Conservation (phyloP, 2,888 invertebrate genomes). For the Piscicola geometra region DNA sequence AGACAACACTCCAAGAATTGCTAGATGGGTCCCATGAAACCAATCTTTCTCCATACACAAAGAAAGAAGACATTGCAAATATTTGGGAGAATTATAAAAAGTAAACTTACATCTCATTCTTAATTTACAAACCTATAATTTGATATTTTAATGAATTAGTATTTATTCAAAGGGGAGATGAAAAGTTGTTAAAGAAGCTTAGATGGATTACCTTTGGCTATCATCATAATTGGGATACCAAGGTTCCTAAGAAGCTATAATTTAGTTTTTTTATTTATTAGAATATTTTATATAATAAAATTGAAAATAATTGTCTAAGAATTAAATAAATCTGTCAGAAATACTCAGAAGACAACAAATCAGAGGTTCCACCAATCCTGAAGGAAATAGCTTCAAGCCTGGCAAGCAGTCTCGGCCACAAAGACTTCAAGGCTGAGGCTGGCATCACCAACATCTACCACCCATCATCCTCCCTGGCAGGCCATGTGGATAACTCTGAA, state of each 20-base stretch:
- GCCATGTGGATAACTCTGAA: constrained; percentile 93
- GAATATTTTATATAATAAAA: too few species aligned
- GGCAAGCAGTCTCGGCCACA: constrained; percentile 41
- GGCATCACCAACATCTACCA: constrained; percentile 95
- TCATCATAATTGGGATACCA: constrained; percentile 96
- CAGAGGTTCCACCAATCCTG: constrained; percentile 72
- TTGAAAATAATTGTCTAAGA: too few species aligned
- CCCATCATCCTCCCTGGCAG: constrained; percentile 81
- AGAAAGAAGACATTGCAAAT: constrained; percentile 36
- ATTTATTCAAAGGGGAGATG: constrained; percentile 1
- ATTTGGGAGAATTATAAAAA: constrained; percentile 37
- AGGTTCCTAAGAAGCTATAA: constrained; percentile 59
- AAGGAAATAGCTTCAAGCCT: constrained; percentile 65
- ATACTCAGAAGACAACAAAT: constrained; percentile 50
- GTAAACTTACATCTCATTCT: not conserved
- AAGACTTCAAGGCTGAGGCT: constrained; percentile 66
- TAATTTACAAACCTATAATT: not conserved
- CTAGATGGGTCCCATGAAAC: constrained; percentile 64
- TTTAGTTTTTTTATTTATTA: too few species aligned
- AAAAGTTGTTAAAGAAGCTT: constrained; percentile 55
- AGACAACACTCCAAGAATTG: constrained; percentile 71
- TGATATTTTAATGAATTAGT: too few species aligned
- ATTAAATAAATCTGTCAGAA: too few species aligned
- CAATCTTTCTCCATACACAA: constrained; percentile 54
- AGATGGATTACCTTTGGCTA: constrained; percentile 94